Conservation (phyloP, 1,140 invertebrate genomes). For the Lysiphlebus fabarum region DNA sequence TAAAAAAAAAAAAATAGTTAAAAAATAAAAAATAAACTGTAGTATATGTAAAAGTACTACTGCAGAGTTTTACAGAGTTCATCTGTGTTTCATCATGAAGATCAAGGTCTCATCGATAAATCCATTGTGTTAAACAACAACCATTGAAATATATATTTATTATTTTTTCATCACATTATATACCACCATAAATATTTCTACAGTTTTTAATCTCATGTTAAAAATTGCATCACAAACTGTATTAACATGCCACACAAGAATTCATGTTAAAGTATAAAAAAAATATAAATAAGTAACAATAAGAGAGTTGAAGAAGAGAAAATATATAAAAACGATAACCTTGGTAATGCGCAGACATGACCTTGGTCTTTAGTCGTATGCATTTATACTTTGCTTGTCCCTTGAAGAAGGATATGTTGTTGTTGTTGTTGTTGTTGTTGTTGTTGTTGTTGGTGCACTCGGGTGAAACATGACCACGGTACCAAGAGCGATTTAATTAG, state of each 20-base stretch:
- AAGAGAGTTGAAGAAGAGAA: slow-evolving; percentile 9
- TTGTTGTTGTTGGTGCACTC: slow-evolving; percentile 19
- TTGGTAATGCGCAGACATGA: slow-evolving; percentile 33
- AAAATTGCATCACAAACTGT: too few species aligned
- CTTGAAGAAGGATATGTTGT: slow-evolving; percentile 23
- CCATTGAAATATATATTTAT: too few species aligned
- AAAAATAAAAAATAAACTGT: neutral
- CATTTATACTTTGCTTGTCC: slow-evolving; percentile 11
- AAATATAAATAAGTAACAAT: neutral
- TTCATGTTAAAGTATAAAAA: slow-evolving; percentile 2
- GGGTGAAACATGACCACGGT: slow-evolving; percentile 35
- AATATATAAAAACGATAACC: slow-evolving; percentile 36
- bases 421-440: neutral
- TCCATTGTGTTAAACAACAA: too few species aligned
- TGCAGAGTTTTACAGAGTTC: slow-evolving; percentile 6
- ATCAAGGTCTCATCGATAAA: too few species aligned
- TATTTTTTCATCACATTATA: slow-evolving; percentile 7
- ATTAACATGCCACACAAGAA: neutral
- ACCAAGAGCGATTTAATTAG: slow-evolving; percentile 40
- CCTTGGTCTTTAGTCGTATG: slow-evolving; percentile 40
- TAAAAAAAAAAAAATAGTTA: too few species aligned
- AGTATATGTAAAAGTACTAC: slow-evolving; percentile 4
- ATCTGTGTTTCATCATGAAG: too few species aligned
- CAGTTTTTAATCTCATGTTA: neutral
- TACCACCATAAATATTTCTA: slow-evolving; percentile 33